A percentile compares a stretch with the other conserved stretches of the same genome.
Conservation (phyloP, 2,797 vertebrate species). For the Chloroceryle inda region DNA sequence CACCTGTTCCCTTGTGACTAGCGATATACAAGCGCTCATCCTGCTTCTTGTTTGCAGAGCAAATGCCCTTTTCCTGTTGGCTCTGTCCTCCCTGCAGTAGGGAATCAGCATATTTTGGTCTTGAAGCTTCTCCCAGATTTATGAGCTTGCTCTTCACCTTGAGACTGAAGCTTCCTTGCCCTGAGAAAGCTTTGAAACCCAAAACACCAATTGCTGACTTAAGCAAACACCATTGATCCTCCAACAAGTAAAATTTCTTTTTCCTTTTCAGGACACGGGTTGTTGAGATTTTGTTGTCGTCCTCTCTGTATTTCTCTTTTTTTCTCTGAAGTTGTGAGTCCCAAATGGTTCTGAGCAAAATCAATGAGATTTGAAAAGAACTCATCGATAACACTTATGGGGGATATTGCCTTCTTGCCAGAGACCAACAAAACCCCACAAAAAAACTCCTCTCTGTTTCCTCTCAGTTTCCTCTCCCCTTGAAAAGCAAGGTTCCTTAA, state of each 20-base stretch:
- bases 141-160: slow-evolving; percentile 68
- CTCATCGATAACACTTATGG: not conserved
- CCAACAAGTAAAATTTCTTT: not conserved
- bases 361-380: slow-evolving; percentile 24
- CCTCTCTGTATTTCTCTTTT: not conserved
- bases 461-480: slow-evolving; percentile 52
- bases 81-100: slow-evolving; percentile 49
- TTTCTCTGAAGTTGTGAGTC: not conserved
- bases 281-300: slow-evolving; percentile 15
- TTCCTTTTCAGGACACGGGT: not conserved
- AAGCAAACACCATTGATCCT: slow-evolving; percentile 18
- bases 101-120: slow-evolving; percentile 58
- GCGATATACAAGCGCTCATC: slow-evolving; percentile 32
- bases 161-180: slow-evolving; percentile 30
- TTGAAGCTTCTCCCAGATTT: slow-evolving; percentile 69
- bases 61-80: slow-evolving; percentile 60
- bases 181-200: slow-evolving; percentile 56
- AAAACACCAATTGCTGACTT: slow-evolving; percentile 34
- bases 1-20: slow-evolving; percentile 50
- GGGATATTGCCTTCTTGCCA: not conserved
- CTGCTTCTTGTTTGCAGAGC: slow-evolving; percentile 52
- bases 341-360: slow-evolving; percentile 6
- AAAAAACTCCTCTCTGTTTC: not conserved
- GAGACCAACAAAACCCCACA: not conserved
- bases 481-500: slow-evolving; percentile 71